Percentiles rank a stretch among this genome's conserved stretches.
Evolutionary conservation across 2,797 vertebrate genomes (phyloP).

Genomic region (Natrix natrix): DNA sequence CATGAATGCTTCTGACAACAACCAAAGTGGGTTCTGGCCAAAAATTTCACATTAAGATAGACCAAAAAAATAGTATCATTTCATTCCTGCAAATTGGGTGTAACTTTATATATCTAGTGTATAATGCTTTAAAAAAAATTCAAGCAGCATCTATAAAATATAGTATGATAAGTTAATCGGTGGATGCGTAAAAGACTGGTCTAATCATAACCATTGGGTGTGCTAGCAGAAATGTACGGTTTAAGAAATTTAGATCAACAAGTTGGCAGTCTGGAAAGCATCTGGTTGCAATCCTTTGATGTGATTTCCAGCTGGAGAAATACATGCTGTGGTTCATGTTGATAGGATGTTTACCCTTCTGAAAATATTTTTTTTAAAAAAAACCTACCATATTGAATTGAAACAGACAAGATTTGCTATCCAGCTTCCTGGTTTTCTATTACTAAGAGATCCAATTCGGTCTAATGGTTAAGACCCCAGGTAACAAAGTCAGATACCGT

Average conservation of each 20-base stretch:
- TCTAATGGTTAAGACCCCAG: not conserved
- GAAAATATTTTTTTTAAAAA: not conserved
- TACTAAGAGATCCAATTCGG: not conserved
- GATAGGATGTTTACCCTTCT: constrained; percentile 7
- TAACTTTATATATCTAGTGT: not conserved
- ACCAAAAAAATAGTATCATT: not conserved
- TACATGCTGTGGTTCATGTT: constrained; percentile 14
- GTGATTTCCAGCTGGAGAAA: constrained; percentile 4
- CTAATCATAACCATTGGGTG: not conserved
- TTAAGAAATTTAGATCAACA: not conserved
- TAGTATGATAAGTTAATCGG: constrained; percentile 11
- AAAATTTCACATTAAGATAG: not conserved
- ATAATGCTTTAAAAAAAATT: not conserved
- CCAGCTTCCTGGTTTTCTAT: not conserved
- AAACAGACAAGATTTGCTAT: not conserved
- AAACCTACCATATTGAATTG: constrained; percentile 34
- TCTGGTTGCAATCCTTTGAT: not conserved
- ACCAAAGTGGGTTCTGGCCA: too few species aligned
- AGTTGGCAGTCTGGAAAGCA: not conserved
- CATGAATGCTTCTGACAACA: too few species aligned
- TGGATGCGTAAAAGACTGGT: constrained; percentile 4
- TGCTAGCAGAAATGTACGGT: not conserved
- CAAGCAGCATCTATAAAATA: constrained; percentile 6
- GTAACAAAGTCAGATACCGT: not conserved
- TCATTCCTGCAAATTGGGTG: not conserved